A percentile compares a stretch with the other conserved stretches of the same genome.
Conservation (phyloP, 1,140 invertebrate species). For the Neodiprion virginianus region DNA sequence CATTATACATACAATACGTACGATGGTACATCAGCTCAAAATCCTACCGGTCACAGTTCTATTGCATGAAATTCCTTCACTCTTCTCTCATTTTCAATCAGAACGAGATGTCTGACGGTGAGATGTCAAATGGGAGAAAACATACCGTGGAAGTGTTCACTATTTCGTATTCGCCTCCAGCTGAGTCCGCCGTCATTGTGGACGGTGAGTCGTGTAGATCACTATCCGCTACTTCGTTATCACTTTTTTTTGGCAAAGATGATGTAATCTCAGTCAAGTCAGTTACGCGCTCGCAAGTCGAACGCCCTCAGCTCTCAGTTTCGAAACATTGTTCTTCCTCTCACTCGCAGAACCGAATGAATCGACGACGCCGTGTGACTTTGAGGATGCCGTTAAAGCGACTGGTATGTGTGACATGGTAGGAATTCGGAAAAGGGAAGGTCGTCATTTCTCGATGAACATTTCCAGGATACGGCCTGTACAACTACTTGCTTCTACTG, state of each 20-base stretch:
- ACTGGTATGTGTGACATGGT: slow-evolving; percentile 31
- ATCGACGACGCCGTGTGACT: slow-evolving; percentile 54
- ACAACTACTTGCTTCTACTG: slow-evolving; percentile 69
- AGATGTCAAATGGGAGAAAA: too few relatives aligned
- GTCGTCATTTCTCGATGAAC: neutral
- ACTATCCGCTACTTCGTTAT: neutral
- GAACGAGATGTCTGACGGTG: too few relatives aligned
- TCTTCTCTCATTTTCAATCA: too few relatives aligned
- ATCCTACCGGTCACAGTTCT: too few relatives aligned
- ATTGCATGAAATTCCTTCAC: too few relatives aligned
- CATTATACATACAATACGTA: too few relatives aligned
- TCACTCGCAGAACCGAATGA: neutral
- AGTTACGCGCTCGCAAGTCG: too few relatives aligned
- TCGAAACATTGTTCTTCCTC: neutral
- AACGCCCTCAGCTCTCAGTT: neutral
- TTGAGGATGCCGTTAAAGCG: slow-evolving; percentile 64
- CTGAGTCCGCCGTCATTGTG: too few relatives aligned
- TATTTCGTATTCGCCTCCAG: too few relatives aligned
- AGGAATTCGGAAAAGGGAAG: neutral
- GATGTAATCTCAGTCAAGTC: neutral
- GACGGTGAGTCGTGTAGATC: neutral
- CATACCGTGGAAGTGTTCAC: too few relatives aligned
- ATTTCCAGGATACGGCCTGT: slow-evolving; percentile 68
- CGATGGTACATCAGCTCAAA: too few relatives aligned
- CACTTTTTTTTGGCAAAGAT: neutral